Conservation (phyloP, 92 coral and sea anemone genomes). For the Bergia puertoricense region DNA sequence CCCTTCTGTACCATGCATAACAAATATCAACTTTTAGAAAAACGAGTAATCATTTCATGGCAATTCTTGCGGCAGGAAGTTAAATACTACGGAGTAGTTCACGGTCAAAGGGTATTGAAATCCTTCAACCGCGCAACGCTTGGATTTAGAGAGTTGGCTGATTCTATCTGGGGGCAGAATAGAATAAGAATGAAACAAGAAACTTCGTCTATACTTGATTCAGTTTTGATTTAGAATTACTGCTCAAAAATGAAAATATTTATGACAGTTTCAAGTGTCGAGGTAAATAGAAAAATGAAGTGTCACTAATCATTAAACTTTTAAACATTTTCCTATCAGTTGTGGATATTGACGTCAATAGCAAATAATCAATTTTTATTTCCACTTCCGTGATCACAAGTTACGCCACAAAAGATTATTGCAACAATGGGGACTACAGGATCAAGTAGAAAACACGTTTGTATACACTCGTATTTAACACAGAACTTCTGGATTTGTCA, state of each 20-base stretch:
- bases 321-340: not conserved
- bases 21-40: no score
- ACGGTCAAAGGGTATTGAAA: no score
- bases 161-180: not conserved
- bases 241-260: not conserved
- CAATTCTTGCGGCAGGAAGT: no score
- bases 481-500: not conserved
- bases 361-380: not conserved
- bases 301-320: not conserved
- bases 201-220: not conserved
- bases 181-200: not conserved
- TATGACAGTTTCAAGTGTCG: not conserved
- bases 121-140: not conserved
- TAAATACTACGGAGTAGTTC: no score
- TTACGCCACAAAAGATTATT: slow-evolving; percentile 19
- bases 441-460: not conserved
- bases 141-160: not conserved
- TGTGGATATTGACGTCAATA: slow-evolving; percentile 14
- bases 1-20: no score
- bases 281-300: not conserved
- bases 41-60: no score
- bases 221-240: not conserved
- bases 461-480: not conserved
- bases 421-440: not conserved
- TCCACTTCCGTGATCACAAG: not conserved